Evolutionary conservation across 2,113 vertebrate genomes (phyloP).

Genomic region (Canis aureus): DNA sequence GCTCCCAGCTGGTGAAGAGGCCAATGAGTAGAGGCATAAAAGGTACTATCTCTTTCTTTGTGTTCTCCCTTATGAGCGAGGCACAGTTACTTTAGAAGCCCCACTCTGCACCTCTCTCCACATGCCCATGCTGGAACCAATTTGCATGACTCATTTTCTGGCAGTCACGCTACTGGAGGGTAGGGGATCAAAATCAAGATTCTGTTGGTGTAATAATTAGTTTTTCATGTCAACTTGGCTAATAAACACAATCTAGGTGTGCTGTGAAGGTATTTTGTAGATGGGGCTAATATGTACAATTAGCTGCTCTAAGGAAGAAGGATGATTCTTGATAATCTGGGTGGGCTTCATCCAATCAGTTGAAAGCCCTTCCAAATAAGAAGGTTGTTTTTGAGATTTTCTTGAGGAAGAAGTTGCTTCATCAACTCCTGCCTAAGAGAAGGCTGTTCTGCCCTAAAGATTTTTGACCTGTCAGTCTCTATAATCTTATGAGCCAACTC

Average conservation of each 20-base stretch:
- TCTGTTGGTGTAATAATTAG: neutral
- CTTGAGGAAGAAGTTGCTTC: neutral
- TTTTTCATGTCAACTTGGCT: neutral
- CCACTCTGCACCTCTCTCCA: neutral
- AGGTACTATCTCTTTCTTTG: neutral
- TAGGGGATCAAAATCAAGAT: neutral
- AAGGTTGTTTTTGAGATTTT: neutral
- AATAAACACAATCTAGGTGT: neutral
- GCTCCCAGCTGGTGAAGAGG: neutral
- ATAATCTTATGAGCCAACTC: neutral
- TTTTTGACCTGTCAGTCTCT: neutral
- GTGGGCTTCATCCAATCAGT: neutral
- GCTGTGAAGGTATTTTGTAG: neutral
- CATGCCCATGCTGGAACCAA: neutral
- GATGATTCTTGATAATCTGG: neutral
- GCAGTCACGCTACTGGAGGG: neutral
- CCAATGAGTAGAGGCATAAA: neutral
- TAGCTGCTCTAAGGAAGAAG: neutral
- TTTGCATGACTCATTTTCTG: neutral
- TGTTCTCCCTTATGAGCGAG: neutral
- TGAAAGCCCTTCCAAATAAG: neutral
- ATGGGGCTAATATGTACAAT: neutral
- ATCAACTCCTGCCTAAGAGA: neutral
- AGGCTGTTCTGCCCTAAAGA: neutral
- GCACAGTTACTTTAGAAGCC: neutral